phyloP scores from a whole-genome alignment of 2,888 invertebrate species.

The Octonoba sinensis region DNA sequence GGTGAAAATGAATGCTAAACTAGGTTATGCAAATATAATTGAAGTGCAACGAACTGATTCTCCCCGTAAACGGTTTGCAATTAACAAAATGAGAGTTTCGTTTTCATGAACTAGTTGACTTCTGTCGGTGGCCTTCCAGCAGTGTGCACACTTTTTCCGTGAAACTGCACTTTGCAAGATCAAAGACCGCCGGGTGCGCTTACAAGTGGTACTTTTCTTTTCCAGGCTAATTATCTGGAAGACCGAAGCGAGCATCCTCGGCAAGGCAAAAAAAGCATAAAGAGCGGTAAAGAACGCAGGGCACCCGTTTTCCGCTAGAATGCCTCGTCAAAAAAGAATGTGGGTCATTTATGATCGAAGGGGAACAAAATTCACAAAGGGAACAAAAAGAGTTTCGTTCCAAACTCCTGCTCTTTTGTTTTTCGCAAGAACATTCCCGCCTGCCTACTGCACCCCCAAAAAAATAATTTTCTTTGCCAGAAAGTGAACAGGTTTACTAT shows the following conservation, averaged over 20 bases:
- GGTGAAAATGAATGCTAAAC: too few species aligned
- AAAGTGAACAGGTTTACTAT: too few species aligned
- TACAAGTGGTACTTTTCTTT: background rate
- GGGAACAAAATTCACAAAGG: background rate
- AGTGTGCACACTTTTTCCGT: too few species aligned
- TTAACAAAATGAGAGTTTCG: background rate
- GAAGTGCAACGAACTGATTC: background rate
- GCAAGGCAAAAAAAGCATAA: background rate
- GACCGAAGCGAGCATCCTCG: background rate
- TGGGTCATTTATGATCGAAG: conserved; percentile 15
- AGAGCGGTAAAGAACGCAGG: too few species aligned
- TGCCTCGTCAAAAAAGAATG: conserved; percentile 8
- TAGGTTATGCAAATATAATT: too few species aligned
- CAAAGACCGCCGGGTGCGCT: too few species aligned
- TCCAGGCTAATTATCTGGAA: conserved; percentile 5
- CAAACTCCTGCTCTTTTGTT: too few species aligned
- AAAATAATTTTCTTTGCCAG: too few species aligned
- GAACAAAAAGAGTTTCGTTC: background rate
- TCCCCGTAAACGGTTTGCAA: background rate
- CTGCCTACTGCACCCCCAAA: too few species aligned
- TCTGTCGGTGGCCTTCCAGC: background rate
- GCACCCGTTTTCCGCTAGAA: conserved; percentile 1
- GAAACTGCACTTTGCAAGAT: too few species aligned
- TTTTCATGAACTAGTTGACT: background rate
- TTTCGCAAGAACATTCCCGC: too few species aligned